Base-by-base conservation (phyloP, 2,888 invertebrate genomes). In the Selenia dentaria region DNA sequence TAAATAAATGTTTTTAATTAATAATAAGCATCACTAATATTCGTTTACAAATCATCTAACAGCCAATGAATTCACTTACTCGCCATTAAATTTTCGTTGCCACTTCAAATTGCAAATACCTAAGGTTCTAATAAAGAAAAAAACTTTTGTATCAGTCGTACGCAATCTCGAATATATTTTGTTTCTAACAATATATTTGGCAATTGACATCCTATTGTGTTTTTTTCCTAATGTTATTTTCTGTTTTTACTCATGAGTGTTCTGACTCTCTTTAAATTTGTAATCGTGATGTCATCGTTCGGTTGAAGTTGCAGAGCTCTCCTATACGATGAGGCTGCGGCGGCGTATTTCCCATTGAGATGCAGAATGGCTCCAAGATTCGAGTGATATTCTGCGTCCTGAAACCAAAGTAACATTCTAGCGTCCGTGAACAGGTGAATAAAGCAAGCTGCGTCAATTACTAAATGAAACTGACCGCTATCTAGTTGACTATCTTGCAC, bases 361-460 rank as follows among this genome's bases (percentile, higher is more conserved):
- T 99, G 98, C 47, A 98, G 92, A 74, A 99, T 98, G 45, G 98
- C 98, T 13, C 98, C 99, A 43, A 98, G 92, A 83, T 99, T 98
- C 69, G 98, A 97, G 84, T 98, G 97, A 46, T 97, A 96, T 59
- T 96, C 94, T 0, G 98, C 95, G 71, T 97, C 96, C 94, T 97
- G 83, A 12, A 69, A 74, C 54, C 50, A 63, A 67, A 59, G 38
- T 38, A 35, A 52, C 40, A 34, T 57, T 62, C 41, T 42, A 40
- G 18, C 9, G 22, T 35, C 28, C 40, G 38, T 24, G 14, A 51
- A 37, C 12, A n/a, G 12, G 18, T 18, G 18, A 18, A 5, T 18
- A 5, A 18, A 1, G 6, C 5, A 4, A 18, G 28, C 1, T 16
- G 9, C 36, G 29, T 39, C 42, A 28, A 54, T 54, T 48, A 45